A percentile compares a stretch with the other conserved stretches of the same genome.
Conservation (phyloP, 2,113 vertebrate genomes). For the Gambusia holbrooki region DNA sequence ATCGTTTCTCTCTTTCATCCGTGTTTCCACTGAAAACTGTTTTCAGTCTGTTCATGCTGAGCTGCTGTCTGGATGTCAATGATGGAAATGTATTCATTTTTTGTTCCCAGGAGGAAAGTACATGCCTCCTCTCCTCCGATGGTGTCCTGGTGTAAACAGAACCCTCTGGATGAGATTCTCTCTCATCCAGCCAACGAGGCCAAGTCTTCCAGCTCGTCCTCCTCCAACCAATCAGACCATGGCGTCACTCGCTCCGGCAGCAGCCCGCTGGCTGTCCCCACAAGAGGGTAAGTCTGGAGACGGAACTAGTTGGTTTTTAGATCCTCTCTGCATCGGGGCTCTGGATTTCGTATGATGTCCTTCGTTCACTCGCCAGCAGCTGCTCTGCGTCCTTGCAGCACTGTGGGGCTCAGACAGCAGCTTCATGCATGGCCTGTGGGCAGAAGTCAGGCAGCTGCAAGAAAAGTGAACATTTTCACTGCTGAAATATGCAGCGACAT, state of each 20-base stretch:
- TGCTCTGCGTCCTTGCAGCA: too few relatives aligned
- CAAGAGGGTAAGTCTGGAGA: slow-evolving; percentile 84
- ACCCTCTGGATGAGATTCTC: slow-evolving; percentile 83
- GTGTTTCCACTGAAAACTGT: too few relatives aligned
- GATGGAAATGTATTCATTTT: not conserved
- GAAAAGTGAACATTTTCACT: too few relatives aligned
- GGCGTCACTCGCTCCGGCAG: slow-evolving; percentile 86
- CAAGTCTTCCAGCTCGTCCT: slow-evolving; percentile 93
- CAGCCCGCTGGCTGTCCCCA: slow-evolving; percentile 94
- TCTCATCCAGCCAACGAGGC: slow-evolving; percentile 80
- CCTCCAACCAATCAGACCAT: slow-evolving; percentile 93
- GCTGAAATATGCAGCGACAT: too few relatives aligned
- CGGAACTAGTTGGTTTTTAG: too few relatives aligned
- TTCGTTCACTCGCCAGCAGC: too few relatives aligned
- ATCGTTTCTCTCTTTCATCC: too few relatives aligned
- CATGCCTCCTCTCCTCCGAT: slow-evolving; percentile 87
- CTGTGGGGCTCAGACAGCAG: too few relatives aligned
- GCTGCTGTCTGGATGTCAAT: not conserved
- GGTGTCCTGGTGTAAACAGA: slow-evolving; percentile 84
- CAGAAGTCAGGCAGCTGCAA: too few relatives aligned
- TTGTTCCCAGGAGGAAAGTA: slow-evolving; percentile 86
- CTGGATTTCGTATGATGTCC: too few relatives aligned
- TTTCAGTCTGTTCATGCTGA: not conserved
- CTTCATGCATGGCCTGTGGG: too few relatives aligned
- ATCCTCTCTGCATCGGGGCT: too few relatives aligned